A percentile compares a stretch with the other conserved stretches of the same genome.
These are phyloP conservation scores for Hoplostethus atlanticus DNA, from an alignment of 2,797 vertebrate species.

Conservation along the genomic window DNA sequence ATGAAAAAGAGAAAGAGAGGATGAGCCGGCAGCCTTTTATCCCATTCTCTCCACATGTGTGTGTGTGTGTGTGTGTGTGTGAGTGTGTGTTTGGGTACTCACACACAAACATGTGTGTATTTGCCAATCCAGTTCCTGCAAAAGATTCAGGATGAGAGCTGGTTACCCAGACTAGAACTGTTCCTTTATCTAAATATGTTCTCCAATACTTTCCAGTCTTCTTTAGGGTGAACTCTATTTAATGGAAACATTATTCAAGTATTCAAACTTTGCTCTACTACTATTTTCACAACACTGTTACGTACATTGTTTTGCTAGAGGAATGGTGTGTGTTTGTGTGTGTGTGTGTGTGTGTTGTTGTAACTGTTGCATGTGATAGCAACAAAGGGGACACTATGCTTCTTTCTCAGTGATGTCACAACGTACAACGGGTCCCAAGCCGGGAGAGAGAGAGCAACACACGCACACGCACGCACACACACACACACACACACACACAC, in stretches of 20 bases:
- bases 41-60: conserved; percentile 30
- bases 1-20: conserved; percentile 71
- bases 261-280: not conserved
- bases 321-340: not conserved
- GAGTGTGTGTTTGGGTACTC: conserved; percentile 18
- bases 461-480: not conserved
- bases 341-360: not conserved
- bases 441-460: not conserved
- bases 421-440: too few relatives aligned
- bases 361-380: not conserved
- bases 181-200: conserved; percentile 13
- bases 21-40: conserved; percentile 58
- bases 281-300: too few relatives aligned
- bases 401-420: too few relatives aligned
- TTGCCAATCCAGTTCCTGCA: conserved; percentile 18
- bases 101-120: not conserved
- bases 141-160: conserved; percentile 20
- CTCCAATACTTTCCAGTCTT: conserved; percentile 9
- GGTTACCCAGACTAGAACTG: conserved; percentile 26
- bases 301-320: too few relatives aligned
- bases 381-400: not conserved
- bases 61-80: conserved; percentile 18
- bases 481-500: not conserved
- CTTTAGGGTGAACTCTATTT: conserved; percentile 7
- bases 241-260: conserved; percentile 1